phyloP scores from a whole-genome alignment of 2,797 vertebrate genomes.

The Onychomys arenicola region DNA sequence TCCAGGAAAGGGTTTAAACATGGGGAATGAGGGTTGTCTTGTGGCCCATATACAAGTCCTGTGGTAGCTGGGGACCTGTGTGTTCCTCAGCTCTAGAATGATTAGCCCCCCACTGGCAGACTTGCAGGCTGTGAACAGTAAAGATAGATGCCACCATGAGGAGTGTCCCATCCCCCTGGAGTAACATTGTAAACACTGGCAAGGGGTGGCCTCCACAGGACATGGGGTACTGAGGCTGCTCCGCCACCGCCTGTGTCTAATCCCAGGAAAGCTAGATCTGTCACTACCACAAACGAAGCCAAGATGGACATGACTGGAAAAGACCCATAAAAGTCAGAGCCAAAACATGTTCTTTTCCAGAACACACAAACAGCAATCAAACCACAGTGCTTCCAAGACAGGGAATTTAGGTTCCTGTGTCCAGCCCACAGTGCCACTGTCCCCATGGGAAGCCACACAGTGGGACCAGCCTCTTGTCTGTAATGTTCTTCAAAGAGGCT shows the following conservation, averaged over 20 bases:
- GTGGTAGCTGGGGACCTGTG: neutral
- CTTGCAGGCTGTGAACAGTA: neutral
- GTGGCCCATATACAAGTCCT: neutral
- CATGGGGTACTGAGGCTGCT: too few species aligned
- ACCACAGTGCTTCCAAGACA: accelerated
- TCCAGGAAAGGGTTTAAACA: accelerated
- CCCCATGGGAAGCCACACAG: neutral
- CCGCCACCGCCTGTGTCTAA: accelerated
- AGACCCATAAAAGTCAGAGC: neutral
- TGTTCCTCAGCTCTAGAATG: neutral
- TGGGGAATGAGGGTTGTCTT: neutral
- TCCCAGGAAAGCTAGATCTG: neutral
- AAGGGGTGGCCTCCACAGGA: accelerated
- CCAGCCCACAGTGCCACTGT: neutral
- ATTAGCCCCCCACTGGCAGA: neutral
- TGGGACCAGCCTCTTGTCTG: neutral
- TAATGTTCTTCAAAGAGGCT: neutral
- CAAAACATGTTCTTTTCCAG: neutral
- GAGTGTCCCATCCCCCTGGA: neutral
- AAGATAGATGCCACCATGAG: neutral
- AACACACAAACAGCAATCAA: accelerated
- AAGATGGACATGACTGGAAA: neutral
- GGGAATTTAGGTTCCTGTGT: neutral
- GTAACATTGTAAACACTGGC: neutral
- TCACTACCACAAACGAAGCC: neutral